These are phyloP conservation scores for Sinodicranocentrus sp. DNA, from an alignment of 2,888 invertebrate species.

Conservation along the genomic window DNA sequence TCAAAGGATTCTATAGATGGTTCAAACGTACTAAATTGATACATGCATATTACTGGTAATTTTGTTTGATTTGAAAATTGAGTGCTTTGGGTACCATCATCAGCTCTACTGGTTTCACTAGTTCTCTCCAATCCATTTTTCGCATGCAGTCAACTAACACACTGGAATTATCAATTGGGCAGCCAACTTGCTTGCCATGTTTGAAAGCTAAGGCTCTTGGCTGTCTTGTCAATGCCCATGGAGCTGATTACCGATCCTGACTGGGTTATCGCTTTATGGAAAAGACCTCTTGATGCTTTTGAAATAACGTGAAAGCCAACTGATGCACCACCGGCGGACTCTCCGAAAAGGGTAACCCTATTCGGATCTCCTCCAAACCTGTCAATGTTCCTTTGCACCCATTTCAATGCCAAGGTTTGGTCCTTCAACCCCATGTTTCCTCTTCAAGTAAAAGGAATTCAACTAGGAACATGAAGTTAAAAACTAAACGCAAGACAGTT, in stretches of 20 bases:
- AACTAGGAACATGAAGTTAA: no score
- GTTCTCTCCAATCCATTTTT: slow-evolving; percentile 29
- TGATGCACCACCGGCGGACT: background rate
- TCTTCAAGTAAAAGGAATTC: no score
- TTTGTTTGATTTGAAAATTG: no score
- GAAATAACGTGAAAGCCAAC: background rate
- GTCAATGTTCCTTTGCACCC: slow-evolving; percentile 61
- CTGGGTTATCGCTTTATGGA: slow-evolving; percentile 41
- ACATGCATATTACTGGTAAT: no score
- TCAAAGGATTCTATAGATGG: slow-evolving; percentile 16
- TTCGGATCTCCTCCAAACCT: slow-evolving; percentile 31
- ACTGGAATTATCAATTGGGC: slow-evolving; percentile 3
- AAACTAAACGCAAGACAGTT: no score
- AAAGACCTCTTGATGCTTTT: background rate
- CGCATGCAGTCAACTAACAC: slow-evolving; percentile 42
- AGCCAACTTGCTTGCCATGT: slow-evolving; percentile 18
- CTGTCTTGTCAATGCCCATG: slow-evolving; percentile 29
- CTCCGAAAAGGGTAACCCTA: slow-evolving; percentile 23
- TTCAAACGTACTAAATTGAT: no score
- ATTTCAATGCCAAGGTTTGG: slow-evolving; percentile 53
- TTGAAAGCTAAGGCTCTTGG: background rate
- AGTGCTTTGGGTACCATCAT: no score
- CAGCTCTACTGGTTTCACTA: slow-evolving; percentile 22
- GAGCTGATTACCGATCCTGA: slow-evolving; percentile 28
- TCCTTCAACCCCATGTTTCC: slow-evolving; percentile 58